phyloP scores from a whole-genome alignment of 2,797 vertebrate species.

The Sebastes steindachneri region DNA sequence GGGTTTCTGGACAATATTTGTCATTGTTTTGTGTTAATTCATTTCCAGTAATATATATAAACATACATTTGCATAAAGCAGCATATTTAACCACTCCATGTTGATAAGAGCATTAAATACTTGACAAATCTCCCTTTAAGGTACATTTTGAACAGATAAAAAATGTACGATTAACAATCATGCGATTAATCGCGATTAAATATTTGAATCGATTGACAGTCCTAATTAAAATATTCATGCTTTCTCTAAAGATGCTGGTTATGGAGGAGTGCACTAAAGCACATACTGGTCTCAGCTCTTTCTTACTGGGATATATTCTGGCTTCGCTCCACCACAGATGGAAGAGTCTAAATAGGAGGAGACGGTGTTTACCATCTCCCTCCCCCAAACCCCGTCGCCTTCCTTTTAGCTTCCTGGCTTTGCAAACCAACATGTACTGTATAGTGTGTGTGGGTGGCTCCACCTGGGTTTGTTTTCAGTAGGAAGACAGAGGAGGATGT shows the following conservation, averaged over 20 bases:
- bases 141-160: too few species aligned
- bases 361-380: conserved; percentile 66
- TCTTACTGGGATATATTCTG: conserved; percentile 51
- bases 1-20: too few species aligned
- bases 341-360: conserved; percentile 69
- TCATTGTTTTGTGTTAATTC: too few species aligned
- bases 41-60: too few species aligned
- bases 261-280: conserved; percentile 21
- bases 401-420: conserved; percentile 41
- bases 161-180: too few species aligned
- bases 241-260: conserved; percentile 21
- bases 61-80: too few species aligned
- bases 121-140: too few species aligned
- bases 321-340: conserved; percentile 67
- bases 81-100: too few species aligned
- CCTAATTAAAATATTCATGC: background rate
- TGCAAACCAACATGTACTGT: conserved; percentile 48
- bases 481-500: conserved; percentile 37
- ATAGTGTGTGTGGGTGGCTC: conserved; percentile 54
- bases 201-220: accelerated
- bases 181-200: background rate
- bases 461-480: conserved; percentile 69
- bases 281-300: conserved; percentile 41
- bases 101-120: too few species aligned
- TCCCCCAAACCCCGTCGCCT: conserved; percentile 26